Conservation (phyloP, 2,113 vertebrate species). For the Lepus europaeus region DNA sequence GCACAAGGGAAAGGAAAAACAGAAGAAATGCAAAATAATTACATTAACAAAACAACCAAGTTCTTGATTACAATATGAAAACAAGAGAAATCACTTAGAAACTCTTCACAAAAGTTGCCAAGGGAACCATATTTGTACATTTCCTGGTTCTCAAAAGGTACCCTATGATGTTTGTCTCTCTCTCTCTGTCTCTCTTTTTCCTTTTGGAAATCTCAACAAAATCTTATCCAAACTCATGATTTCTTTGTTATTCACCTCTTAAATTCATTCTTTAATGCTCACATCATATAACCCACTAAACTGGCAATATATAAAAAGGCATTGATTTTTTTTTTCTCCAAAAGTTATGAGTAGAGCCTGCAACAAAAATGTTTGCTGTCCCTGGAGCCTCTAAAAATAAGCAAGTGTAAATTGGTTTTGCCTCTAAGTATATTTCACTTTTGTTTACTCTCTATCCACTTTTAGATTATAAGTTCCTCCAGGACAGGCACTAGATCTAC, state of each 20-base stretch:
- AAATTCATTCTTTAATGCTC: conserved; percentile 46
- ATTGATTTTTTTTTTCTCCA: conserved; percentile 62
- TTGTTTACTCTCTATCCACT: conserved; percentile 48
- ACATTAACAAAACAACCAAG: conserved; percentile 57
- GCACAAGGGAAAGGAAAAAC: neutral
- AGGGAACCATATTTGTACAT: conserved; percentile 8
- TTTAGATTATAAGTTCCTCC: conserved; percentile 75
- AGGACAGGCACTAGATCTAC: conserved; percentile 55
- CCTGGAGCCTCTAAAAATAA: conserved; percentile 64
- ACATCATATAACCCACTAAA: conserved; percentile 57
- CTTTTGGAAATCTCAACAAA: conserved; percentile 55
- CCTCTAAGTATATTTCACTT: conserved; percentile 56
- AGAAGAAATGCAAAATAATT: conserved; percentile 63
- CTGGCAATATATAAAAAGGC: conserved; percentile 60
- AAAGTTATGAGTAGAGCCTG: conserved; percentile 57
- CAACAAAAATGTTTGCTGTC: conserved; percentile 64
- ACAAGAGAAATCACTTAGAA: conserved; percentile 11
- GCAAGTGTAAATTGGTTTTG: conserved; percentile 55
- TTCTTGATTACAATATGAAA: conserved; percentile 49
- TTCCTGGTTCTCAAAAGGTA: conserved; percentile 44
- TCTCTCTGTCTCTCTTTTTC: conserved; percentile 50
- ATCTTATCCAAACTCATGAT: neutral
- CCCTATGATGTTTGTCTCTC: neutral
- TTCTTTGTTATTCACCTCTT: conserved; percentile 43
- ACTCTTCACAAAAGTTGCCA: conserved; percentile 45